Evolutionary conservation across 2,797 vertebrate species (phyloP).

Genomic region (Leuciscus waleckii): DNA sequence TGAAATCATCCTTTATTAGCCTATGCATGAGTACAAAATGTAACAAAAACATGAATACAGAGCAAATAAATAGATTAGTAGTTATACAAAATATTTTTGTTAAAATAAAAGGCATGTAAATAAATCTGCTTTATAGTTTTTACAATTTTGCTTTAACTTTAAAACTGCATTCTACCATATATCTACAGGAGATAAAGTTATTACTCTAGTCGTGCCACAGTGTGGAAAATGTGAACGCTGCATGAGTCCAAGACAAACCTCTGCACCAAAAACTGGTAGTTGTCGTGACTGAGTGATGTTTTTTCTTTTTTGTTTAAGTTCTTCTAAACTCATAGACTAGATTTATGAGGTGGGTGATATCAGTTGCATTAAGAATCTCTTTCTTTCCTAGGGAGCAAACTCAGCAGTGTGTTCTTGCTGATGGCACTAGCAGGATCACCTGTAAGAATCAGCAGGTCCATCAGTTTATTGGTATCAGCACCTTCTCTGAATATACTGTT

Average conservation of each 20-base stretch:
- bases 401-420: constrained; percentile 84
- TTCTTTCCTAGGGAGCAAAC: constrained; percentile 63
- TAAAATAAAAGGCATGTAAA: neutral
- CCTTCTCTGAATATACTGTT: constrained; percentile 83
- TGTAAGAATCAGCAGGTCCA: constrained; percentile 79
- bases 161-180: constrained; percentile 1
- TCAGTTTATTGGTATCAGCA: constrained; percentile 77
- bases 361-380: neutral
- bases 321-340: neutral
- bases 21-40: neutral
- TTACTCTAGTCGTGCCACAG: constrained; percentile 85
- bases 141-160: neutral
- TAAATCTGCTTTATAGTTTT: neutral
- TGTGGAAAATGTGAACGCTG: constrained; percentile 88
- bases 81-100: neutral
- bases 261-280: constrained; percentile 87
- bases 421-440: constrained; percentile 78
- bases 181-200: constrained; percentile 81
- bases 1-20: neutral
- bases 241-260: constrained; percentile 85
- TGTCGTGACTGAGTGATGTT: neutral
- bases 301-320: constrained; percentile 25
- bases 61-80: neutral
- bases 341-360: neutral
- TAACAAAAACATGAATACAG: neutral